A percentile compares a stretch with the other conserved stretches of the same genome.
Evolutionary conservation across 1,140 invertebrate species (phyloP).

Genomic region (Wasmannia auropunctata): DNA sequence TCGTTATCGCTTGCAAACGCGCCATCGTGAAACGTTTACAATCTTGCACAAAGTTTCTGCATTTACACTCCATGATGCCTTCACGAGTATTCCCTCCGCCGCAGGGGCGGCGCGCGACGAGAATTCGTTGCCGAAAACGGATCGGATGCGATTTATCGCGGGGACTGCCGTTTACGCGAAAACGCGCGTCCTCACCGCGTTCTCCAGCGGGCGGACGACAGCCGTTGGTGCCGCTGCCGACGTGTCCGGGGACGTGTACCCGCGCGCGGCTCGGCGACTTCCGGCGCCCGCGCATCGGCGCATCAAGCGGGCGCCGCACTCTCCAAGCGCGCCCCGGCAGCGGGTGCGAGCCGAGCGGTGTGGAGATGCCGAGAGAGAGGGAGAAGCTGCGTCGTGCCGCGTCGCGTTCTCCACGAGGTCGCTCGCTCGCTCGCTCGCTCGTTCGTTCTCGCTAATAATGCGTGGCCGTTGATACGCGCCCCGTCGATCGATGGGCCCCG

Average conservation of each 20-base stretch:
- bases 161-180: neutral
- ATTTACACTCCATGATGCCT: neutral
- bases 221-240: slow-evolving; percentile 44
- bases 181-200: slow-evolving; percentile 28
- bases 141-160: neutral
- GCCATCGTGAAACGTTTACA: slow-evolving; percentile 7
- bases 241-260: slow-evolving; percentile 66
- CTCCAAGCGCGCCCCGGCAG: slow-evolving; percentile 68
- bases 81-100: neutral
- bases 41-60: neutral
- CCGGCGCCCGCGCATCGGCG: slow-evolving; percentile 83
- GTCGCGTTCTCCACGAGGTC: slow-evolving; percentile 45
- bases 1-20: neutral
- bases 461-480: neutral
- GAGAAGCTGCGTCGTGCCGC: slow-evolving; percentile 35
- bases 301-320: slow-evolving; percentile 80
- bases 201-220: slow-evolving; percentile 18
- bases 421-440: neutral
- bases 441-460: neutral
- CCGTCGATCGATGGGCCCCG: slow-evolving; percentile 29
- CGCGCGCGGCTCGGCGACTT: slow-evolving; percentile 83
- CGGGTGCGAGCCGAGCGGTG: slow-evolving; percentile 30
- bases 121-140: neutral
- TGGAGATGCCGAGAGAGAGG: slow-evolving; percentile 24
- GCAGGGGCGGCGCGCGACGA: neutral